Conservation (phyloP, 1,140 invertebrate genomes). For the Drosophila orena region DNA sequence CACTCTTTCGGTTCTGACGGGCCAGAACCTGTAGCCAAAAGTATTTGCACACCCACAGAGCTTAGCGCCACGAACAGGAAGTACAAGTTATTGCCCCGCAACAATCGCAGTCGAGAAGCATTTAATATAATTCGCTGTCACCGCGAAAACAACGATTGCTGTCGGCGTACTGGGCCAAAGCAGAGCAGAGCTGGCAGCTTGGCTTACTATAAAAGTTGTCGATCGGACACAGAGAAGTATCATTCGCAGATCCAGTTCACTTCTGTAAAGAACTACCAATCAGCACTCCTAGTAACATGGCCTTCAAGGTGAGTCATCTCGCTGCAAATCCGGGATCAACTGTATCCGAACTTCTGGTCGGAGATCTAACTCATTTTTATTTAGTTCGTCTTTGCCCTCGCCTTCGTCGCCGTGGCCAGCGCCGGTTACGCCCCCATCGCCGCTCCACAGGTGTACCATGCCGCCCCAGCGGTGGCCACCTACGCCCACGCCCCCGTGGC, state of each 20-base stretch:
- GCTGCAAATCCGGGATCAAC: background rate
- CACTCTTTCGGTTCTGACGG: slow-evolving; percentile 33
- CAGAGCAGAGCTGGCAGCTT: slow-evolving; percentile 29
- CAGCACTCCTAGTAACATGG: slow-evolving; percentile 60
- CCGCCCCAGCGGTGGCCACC: slow-evolving; percentile 61
- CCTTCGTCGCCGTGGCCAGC: slow-evolving; percentile 74
- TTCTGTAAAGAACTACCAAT: slow-evolving; percentile 69
- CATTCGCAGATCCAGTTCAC: slow-evolving; percentile 55
- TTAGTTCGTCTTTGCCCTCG: slow-evolving; percentile 75
- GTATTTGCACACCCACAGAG: slow-evolving; percentile 65
- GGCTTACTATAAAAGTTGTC: slow-evolving; percentile 63
- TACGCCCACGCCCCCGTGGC: slow-evolving; percentile 65
- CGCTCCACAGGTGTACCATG: slow-evolving; percentile 63
- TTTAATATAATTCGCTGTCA: slow-evolving; percentile 65
- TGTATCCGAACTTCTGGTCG: background rate
- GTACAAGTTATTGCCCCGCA: slow-evolving; percentile 63
- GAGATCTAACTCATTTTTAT: slow-evolving; percentile 9
- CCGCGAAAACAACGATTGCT: slow-evolving; percentile 62
- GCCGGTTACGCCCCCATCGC: slow-evolving; percentile 64
- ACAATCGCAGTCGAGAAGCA: slow-evolving; percentile 60
- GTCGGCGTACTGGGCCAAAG: slow-evolving; percentile 15
- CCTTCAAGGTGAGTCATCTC: slow-evolving; percentile 72
- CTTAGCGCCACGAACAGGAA: slow-evolving; percentile 73
- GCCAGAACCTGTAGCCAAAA: slow-evolving; percentile 36
- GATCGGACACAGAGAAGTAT: slow-evolving; percentile 38